These are phyloP conservation scores for Chinchilla lanigera DNA, from an alignment of 2,113 vertebrate genomes.

Conservation along the genomic window DNA sequence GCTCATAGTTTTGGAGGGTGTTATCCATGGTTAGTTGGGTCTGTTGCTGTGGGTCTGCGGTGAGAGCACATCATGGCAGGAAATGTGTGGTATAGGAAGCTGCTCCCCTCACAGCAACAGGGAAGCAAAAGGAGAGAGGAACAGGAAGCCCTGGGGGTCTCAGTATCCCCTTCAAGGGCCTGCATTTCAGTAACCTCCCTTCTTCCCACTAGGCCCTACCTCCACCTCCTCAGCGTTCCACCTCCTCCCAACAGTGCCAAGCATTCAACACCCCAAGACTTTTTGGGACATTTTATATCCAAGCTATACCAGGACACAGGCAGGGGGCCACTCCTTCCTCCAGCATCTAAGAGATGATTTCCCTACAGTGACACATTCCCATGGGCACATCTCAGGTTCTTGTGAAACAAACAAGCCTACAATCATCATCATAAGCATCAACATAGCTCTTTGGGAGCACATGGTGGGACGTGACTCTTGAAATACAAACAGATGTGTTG, in stretches of 20 bases:
- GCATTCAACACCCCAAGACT: not conserved
- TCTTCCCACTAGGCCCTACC: not conserved
- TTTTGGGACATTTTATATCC: not conserved
- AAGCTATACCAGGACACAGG: not conserved
- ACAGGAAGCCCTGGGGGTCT: too few species aligned
- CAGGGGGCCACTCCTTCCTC: accelerated
- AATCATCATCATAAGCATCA: not conserved
- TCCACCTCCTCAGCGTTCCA: not conserved
- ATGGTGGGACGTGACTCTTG: not conserved
- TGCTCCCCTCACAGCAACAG: not conserved
- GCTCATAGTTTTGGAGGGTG: not conserved
- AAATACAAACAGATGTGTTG: too few species aligned
- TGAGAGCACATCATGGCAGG: too few species aligned
- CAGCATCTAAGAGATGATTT: not conserved
- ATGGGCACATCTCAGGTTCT: not conserved
- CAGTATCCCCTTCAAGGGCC: not conserved
- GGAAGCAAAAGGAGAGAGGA: not conserved
- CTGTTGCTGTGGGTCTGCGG: not conserved
- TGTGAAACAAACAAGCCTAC: not conserved
- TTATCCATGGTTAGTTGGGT: not conserved
- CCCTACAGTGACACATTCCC: not conserved
- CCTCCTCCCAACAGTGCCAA: too few species aligned
- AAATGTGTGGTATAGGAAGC: not conserved
- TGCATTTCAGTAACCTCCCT: too few species aligned
- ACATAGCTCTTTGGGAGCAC: not conserved